Percentiles rank a stretch among this genome's conserved stretches.
phyloP scores from a whole-genome alignment of 2,888 invertebrate species.

The Xestia c-nigrum region DNA sequence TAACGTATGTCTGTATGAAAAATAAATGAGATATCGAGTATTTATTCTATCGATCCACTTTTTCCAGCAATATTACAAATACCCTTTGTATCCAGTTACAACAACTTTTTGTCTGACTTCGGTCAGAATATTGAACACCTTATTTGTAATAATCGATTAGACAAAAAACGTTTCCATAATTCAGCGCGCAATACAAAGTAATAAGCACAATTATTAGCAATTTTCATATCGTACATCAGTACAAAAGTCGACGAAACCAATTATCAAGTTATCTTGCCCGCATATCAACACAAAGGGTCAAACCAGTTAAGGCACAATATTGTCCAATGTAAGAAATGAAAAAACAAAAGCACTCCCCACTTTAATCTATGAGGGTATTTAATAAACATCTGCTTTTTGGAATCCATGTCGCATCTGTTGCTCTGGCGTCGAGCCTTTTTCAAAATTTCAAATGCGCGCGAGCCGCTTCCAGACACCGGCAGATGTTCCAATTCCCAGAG shows the following conservation, averaged over 20 bases:
- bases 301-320: constrained; percentile 85
- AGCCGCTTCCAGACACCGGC: constrained; percentile 83
- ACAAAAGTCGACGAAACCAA: constrained; percentile 78
- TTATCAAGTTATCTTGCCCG: constrained; percentile 84
- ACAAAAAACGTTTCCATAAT: constrained; percentile 54
- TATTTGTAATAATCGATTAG: constrained; percentile 53
- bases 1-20: neutral
- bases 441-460: constrained; percentile 88
- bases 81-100: constrained; percentile 56
- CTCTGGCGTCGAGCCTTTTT: constrained; percentile 83
- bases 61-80: constrained; percentile 48
- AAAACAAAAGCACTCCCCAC: constrained; percentile 86
- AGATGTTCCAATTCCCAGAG: constrained; percentile 81
- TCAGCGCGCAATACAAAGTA: constrained; percentile 50
- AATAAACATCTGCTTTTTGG: constrained; percentile 89
- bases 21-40: constrained; percentile 4
- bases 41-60: constrained; percentile 31
- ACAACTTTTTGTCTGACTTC: constrained; percentile 49
- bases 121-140: constrained; percentile 39
- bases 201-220: constrained; percentile 70
- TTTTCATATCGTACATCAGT: constrained; percentile 71
- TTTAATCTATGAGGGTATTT: constrained; percentile 89
- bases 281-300: constrained; percentile 84
- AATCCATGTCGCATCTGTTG: constrained; percentile 90
- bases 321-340: constrained; percentile 81